Evolutionary conservation across 2,113 vertebrate species (phyloP), one percentile per base, ranked within the genome.

Genomic region (Tragelaphus buxtoni): DNA sequence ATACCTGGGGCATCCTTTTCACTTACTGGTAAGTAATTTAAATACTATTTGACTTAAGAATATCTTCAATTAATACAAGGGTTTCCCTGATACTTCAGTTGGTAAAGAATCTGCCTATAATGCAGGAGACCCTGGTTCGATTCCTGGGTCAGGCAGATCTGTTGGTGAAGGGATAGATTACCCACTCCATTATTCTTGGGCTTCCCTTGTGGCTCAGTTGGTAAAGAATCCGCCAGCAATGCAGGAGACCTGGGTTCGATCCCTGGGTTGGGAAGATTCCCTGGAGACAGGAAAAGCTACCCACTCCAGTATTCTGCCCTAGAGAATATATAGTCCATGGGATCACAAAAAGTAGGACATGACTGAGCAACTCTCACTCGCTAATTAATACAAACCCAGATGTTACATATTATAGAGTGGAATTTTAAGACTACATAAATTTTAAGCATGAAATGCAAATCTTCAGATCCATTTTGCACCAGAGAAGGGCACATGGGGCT

Each of bases 401-500:
- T 97, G 96, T 58, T 97, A 63, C 14, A 28, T 53, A 94, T 80
- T 65, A 87, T 32, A 35, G 84, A 89, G 51, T 45, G 72, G 96
- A 96, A 97, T 98, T 92, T 94, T 95, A 94, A 97, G 87, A 96
- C 2, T 76, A 94, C 96, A 92, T 93, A 87, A 39, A 97, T 89
- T 97, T 94, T 60, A 74, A 93, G 93, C 79, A 97, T 90, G 92
- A 96, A 90, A 92, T 95, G 84, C 80, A 65, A 69, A 55, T 83
- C 74, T 90, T 49, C 83, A 63, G 84, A 90, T 35, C 42, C 80
- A 53, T 53, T 90, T 81, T 82, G 80, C 45, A 47, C 85, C 87
- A 84, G 80, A 80, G 83, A 55, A 94, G 92, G 83, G 63, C 49
- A 92, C 83, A 90, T 49, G 26, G 83, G 91, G 94, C 83, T 28